Evolutionary conservation across 2,888 invertebrate genomes (phyloP).

Genomic region (Cylindroiulus punctatus): DNA sequence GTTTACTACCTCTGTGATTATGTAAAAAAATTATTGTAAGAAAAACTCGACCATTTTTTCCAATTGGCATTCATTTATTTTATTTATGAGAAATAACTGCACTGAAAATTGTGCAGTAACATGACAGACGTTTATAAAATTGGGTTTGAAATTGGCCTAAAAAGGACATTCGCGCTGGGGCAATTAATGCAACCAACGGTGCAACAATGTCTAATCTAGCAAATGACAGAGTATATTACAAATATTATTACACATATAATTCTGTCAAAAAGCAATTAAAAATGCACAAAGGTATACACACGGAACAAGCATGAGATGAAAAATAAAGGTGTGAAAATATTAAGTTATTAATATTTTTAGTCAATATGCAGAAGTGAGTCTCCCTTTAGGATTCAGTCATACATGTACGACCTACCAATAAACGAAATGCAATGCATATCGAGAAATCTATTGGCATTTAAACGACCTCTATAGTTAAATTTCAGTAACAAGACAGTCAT

Average conservation of each 20-base stretch:
- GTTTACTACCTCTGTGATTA: no score
- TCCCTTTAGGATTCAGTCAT: no score
- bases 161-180: background rate
- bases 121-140: background rate
- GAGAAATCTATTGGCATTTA: no score
- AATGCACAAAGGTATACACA: background rate
- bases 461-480: no score
- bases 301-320: background rate
- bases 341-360: background rate
- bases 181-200: background rate
- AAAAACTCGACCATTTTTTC: background rate
- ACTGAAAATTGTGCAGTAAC: background rate
- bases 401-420: no score
- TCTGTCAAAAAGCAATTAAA: background rate
- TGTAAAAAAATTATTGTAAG: background rate
- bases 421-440: no score
- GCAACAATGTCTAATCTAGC: background rate
- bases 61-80: background rate
- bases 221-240: background rate
- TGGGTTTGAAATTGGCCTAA: background rate
- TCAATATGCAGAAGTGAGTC: no score
- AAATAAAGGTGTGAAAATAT: background rate
- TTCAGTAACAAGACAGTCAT: no score
- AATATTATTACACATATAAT: background rate
- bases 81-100: background rate